Evolutionary conservation across 2,113 vertebrate genomes (phyloP).

Genomic region (Forbesichthys agassizii): DNA sequence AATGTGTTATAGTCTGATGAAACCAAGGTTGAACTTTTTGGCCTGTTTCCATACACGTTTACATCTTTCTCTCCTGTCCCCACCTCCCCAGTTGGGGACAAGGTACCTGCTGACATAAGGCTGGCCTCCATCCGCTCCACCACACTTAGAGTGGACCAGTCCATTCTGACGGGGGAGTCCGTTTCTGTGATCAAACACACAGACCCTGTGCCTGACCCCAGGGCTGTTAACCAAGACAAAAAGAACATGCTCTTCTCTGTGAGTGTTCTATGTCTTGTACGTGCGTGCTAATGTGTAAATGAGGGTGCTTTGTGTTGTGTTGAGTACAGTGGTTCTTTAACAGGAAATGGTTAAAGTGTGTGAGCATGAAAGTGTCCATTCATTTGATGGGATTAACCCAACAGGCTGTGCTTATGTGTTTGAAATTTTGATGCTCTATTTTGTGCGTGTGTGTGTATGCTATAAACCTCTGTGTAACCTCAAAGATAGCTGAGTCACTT

Average conservation of each 20-base stretch:
- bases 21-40: too few species aligned
- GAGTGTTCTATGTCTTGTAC: slow-evolving; percentile 35
- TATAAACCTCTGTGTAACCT: background rate
- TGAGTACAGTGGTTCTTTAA: background rate
- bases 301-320: slow-evolving; percentile 17
- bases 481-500: slow-evolving; percentile 25
- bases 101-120: slow-evolving; percentile 91
- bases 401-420: slow-evolving; percentile 5
- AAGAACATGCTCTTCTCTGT: slow-evolving; percentile 84
- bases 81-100: slow-evolving; percentile 84
- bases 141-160: slow-evolving; percentile 90
- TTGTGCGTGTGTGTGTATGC: slow-evolving; percentile 11
- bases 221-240: slow-evolving; percentile 82
- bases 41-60: background rate
- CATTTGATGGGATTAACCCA: background rate
- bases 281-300: slow-evolving; percentile 16
- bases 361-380: background rate
- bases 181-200: slow-evolving; percentile 81
- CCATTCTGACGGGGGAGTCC: slow-evolving; percentile 87
- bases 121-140: slow-evolving; percentile 89
- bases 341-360: background rate
- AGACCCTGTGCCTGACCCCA: slow-evolving; percentile 78
- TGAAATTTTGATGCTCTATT: slow-evolving; percentile 8
- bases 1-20: too few species aligned
- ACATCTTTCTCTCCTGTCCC: slow-evolving; percentile 8